Evolutionary conservation across 1,140 invertebrate genomes (phyloP), one percentile per base, ranked within the genome.

Genomic region (Choristoneura fumiferana): DNA sequence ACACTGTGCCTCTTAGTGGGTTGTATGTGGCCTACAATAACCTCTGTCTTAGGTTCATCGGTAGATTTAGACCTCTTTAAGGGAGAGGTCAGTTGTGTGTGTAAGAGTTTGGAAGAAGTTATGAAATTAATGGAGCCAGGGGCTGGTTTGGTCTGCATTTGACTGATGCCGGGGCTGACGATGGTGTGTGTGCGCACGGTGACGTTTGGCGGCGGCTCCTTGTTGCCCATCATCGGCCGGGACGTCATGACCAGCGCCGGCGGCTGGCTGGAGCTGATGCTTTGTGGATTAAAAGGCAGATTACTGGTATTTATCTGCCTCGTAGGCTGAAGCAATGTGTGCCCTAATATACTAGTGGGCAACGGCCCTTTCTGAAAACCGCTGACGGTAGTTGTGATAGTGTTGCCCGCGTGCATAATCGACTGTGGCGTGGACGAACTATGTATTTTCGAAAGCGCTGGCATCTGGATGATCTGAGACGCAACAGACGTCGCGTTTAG

Each of bases 71-170:
- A 90, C 60, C 90, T 74, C 74, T 90, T 90, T 14, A 90, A 62
- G n/a, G 90, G 87, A 8, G 90, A 89, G 8, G 90, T 92, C 34
- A 92, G 62, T 70, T 92, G 91, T 0, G 90, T 91, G 63, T 92
- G 91, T 57, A 92, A 69, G 43, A 90, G 68, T 74, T 89, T 90
- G 8, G 88, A 90, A 17, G 87, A 80, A 4, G 83, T 85, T 36
- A 90, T 89, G 60, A 89, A 89, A 64, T 86, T 90, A 6, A 89
- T 80, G 8, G 81, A 58, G 4, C 73, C 76, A 33, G 71, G 67
- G 8, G 75, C 61, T 33, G 73, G 70, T 58, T 86, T 84, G 0
- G 66, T 56, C 71, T 81, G 82, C 59, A 82, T 82, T 67, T 84
- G 83, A 38, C 62, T 73, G 12, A 86, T 81, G 18, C 74, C 76